Conservation (phyloP, 2,797 vertebrate species). For the Gallirallus australis region DNA sequence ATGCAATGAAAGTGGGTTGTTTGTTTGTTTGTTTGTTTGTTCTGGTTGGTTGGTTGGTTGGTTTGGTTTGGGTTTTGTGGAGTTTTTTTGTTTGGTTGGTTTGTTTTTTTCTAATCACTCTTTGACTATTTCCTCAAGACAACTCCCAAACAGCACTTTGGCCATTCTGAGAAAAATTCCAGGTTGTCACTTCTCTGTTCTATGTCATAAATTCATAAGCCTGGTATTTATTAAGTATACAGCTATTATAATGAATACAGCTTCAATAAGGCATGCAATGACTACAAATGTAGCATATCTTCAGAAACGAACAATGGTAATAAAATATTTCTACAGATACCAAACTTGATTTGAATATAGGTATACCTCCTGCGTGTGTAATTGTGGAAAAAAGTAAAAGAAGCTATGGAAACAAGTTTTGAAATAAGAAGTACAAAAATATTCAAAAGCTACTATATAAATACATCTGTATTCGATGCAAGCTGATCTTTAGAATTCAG, state of each 20-base stretch:
- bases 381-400: not conserved
- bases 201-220: not conserved
- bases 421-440: not conserved
- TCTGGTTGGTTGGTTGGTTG: too few species aligned
- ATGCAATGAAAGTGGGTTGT: fast-evolving
- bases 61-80: too few species aligned
- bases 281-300: not conserved
- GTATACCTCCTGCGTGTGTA: not conserved
- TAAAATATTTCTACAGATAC: not conserved
- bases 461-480: not conserved
- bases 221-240: not conserved
- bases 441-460: not conserved
- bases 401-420: not conserved
- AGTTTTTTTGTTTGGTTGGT: too few species aligned
- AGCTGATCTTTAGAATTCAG: not conserved
- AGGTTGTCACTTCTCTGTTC: not conserved
- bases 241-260: not conserved
- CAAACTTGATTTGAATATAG: not conserved
- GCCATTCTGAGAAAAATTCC: not conserved
- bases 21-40: not conserved
- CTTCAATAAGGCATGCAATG: not conserved
- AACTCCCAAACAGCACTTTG: not conserved
- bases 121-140: not conserved
- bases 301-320: not conserved
- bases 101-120: not conserved